Base-by-base conservation (phyloP, 2,797 vertebrate genomes). In the Forpus xanthops region DNA sequence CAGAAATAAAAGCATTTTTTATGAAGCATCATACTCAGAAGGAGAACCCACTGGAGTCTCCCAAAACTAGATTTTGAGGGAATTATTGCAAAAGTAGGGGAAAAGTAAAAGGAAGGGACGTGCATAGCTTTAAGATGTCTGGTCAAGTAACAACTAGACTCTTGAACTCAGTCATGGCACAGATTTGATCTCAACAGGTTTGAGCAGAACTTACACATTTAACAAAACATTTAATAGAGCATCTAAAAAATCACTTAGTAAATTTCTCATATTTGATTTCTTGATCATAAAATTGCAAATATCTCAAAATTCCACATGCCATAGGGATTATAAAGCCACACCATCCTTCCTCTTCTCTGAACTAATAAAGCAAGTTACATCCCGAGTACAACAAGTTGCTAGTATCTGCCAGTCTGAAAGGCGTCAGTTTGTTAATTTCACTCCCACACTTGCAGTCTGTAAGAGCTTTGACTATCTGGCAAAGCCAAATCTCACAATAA, bases 401-500 rank as follows among this genome's bases (percentile, higher is more conserved):
- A 66, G 70, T 53, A 70, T 68, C 62, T 93, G 49, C 65, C 65
- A 44, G 73, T 39, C 60, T 76, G 74, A 62, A 89, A 96, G 80
- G 39, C 39, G 2, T 62, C 33, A 23, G 72, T 95, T 91, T 35
- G 68, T 60, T 94, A 74, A 94, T 87, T 96, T 96, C 67, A 84
- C 66, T 93, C 79, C 89, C 39, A 56, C 45, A 81, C 64, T 78
- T 66, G 64, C 1, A 2, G 47, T 74, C 70, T 88, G 33, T 75
- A 88, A 96, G 58, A 93, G 90, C 76, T 91, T 75, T 60, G 70
- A 93, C 92, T 96, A 83, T 79, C 65, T 75, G 74, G 84, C 78
- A 85, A 93, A 92, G 71, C 85, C 95, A 88, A 93, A 79, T 87
- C 87, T 85, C 67, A 96, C 71, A 96, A 92, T 72, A 93, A 87